These are phyloP conservation scores for Andricus grossulariae DNA, from an alignment of 1,140 invertebrate species.

Conservation along the genomic window DNA sequence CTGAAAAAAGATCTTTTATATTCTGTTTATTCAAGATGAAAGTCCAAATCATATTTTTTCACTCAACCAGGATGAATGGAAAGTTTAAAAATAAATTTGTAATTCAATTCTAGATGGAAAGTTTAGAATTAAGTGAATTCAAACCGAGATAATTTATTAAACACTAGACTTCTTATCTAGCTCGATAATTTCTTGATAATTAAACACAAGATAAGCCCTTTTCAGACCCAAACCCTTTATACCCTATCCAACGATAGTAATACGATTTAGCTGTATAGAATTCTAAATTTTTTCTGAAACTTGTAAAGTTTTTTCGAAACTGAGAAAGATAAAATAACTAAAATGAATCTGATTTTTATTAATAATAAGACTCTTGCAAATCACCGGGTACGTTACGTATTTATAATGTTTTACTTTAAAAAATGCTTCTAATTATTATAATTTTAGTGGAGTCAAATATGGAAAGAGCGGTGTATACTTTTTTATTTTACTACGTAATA, in stretches of 20 bases:
- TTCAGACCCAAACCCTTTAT: too few relatives aligned
- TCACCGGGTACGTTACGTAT: neutral
- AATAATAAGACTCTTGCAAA: constrained; percentile 10
- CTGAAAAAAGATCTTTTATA: too few relatives aligned
- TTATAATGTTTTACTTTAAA: constrained; percentile 6
- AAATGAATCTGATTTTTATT: neutral
- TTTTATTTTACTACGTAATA: constrained; percentile 18
- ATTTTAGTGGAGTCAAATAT: neutral
- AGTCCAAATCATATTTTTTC: neutral
- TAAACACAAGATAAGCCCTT: too few relatives aligned
- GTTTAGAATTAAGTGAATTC: too few relatives aligned
- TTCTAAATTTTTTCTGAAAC: neutral
- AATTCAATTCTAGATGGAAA: too few relatives aligned
- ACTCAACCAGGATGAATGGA: too few relatives aligned
- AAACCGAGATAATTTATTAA: too few relatives aligned
- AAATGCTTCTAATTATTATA: constrained; percentile 13
- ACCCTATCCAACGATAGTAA: too few relatives aligned
- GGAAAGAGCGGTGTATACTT: neutral
- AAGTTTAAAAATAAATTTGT: too few relatives aligned
- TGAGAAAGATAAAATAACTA: neutral
- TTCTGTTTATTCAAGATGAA: too few relatives aligned
- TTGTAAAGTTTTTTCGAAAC: neutral
- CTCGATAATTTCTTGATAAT: too few relatives aligned
- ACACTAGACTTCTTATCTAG: too few relatives aligned
- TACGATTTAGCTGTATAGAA: neutral